A percentile compares a stretch with the other conserved stretches of the same genome.
phyloP scores from a whole-genome alignment of 2,888 invertebrate genomes.

The Synergus umbraculus region DNA sequence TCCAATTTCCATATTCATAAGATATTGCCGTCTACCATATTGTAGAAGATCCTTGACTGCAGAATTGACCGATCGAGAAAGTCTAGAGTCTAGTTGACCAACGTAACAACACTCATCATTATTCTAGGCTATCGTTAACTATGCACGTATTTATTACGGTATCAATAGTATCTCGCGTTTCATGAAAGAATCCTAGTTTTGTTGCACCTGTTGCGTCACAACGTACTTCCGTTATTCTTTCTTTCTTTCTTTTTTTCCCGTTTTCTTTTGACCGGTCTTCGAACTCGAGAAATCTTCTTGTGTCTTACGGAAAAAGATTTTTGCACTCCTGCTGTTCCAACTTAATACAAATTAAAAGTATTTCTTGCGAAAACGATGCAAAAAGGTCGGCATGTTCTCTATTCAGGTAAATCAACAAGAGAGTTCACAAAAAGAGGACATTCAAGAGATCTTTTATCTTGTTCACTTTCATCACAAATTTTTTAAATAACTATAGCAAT shows the following conservation, averaged over 20 bases:
- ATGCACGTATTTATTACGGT: constrained; percentile 52
- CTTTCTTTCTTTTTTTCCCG: neutral
- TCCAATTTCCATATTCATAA: constrained; percentile 63
- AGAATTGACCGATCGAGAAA: constrained; percentile 66
- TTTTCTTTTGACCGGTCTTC: constrained; percentile 32
- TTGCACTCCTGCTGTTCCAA: neutral
- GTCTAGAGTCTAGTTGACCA: constrained; percentile 68
- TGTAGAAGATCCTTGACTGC: constrained; percentile 69
- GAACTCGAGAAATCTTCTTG: constrained; percentile 27
- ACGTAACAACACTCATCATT: constrained; percentile 56
- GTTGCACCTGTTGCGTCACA: constrained; percentile 40
- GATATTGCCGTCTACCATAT: constrained; percentile 42
- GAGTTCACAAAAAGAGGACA: too few relatives aligned
- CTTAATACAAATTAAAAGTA: neutral
- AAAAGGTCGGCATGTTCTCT: neutral
- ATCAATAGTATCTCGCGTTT: constrained; percentile 27
- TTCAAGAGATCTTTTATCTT: too few relatives aligned
- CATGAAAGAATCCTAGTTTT: neutral
- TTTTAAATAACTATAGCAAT: too few relatives aligned
- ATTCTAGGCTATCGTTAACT: constrained; percentile 51
- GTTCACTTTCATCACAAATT: too few relatives aligned
- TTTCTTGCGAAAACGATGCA: neutral
- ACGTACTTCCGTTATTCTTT: constrained; percentile 41
- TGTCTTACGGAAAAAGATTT: neutral
- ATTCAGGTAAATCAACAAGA: neutral